Conservation (phyloP, 2,888 invertebrate genomes). For the Lepidocyrtoides sp. region DNA sequence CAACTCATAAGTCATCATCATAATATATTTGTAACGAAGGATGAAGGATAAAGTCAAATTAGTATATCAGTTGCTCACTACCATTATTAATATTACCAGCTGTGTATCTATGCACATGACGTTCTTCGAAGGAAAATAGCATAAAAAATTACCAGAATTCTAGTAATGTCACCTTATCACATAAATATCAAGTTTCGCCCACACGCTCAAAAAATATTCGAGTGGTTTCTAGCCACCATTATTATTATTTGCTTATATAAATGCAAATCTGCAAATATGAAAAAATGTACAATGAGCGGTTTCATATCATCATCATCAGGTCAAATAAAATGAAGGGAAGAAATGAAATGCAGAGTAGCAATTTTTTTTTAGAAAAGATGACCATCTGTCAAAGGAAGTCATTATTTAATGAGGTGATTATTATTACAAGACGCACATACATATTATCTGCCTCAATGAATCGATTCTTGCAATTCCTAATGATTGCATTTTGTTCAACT, state of each 20-base stretch:
- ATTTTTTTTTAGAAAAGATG: too few relatives aligned
- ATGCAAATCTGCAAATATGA: neutral
- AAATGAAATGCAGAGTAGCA: neutral
- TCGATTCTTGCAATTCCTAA: too few relatives aligned
- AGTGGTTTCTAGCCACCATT: too few relatives aligned
- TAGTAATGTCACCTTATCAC: conserved; percentile 5
- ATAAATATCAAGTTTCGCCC: conserved; percentile 34
- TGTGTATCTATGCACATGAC: too few relatives aligned
- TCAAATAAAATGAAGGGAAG: too few relatives aligned
- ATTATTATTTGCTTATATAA: too few relatives aligned
- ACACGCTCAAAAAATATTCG: conserved; percentile 1
- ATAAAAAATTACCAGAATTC: neutral
- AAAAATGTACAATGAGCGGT: neutral
- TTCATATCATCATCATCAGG: neutral
- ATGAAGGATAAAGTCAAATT: conserved; percentile 30
- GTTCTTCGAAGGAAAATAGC: too few relatives aligned
- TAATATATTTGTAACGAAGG: neutral
- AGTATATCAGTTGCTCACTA: neutral
- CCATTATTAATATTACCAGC: too few relatives aligned
- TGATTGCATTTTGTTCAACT: too few relatives aligned
- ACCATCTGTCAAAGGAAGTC: conserved; percentile 47
- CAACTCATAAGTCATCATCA: neutral
- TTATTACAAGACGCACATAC: conserved; percentile 25
- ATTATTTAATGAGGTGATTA: conserved; percentile 52
- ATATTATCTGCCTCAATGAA: neutral